Evolutionary conservation across 30 jellyfish, hydroid and myxozoan genomes (phyloP), one percentile per base, ranked within the genome.

Genomic region (Haliclystus octoradiatus): DNA sequence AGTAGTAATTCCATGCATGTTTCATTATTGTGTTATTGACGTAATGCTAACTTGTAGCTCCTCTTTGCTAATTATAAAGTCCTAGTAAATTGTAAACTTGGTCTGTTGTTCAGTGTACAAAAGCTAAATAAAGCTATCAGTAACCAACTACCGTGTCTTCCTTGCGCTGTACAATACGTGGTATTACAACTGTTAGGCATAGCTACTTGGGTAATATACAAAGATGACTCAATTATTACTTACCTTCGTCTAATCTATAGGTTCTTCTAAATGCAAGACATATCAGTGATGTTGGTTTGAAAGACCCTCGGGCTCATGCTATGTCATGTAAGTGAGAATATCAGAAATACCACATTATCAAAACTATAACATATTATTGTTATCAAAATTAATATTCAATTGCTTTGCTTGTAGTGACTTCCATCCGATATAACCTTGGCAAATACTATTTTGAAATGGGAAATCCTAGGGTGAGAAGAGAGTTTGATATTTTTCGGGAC

Each of bases 221-320:
- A n/a, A n/a, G n/a, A n/a, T n/a, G n/a, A n/a, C n/a, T n/a, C n/a
- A n/a, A n/a, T n/a, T n/a, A n/a, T n/a, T n/a, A n/a, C n/a, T n/a
- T n/a, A n/a, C n/a, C n/a, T 29, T 73, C 62, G n/a, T 32, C 23
- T 26, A 40, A 28, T 24, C 25, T 65, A 15, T 52, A 86, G 96
- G 78, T 86, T 14, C 66, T 86, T 1, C 49, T 30, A 50, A 70
- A 66, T 73, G 94, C 88, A 34, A 50, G 61, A 52, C 70, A 86
- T 70, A 33, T 86, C 31, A 69, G 84, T 68, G 96, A 86, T 50
- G 81, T 72, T 79, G 96, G 96, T 25, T 66, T 86, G 73, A 86
- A 80, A 50, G 86, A 86, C 46, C 96, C 96, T 12, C 64, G 61
- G 31, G 82, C 82, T 26, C 96, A 86, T 69, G 70, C 28, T 7